phyloP scores from a whole-genome alignment of 2,888 invertebrate species.

The Hirtodrosophila cameraria region DNA sequence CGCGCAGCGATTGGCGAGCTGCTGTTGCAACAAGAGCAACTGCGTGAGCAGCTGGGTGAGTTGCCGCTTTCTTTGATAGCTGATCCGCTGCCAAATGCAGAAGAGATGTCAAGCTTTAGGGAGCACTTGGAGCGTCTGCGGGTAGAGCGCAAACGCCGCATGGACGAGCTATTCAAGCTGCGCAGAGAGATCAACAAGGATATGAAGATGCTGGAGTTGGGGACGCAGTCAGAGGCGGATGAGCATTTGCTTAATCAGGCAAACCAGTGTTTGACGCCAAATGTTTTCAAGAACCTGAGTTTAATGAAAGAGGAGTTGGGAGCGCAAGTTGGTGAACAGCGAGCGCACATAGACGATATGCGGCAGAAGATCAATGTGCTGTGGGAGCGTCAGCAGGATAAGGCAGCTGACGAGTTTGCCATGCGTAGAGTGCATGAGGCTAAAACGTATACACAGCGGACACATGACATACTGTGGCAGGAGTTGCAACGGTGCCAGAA shows the following conservation, averaged over 20 bases:
- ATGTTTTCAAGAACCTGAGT: conserved; percentile 87
- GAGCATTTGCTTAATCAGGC: conserved; percentile 83
- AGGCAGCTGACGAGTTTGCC: conserved; percentile 87
- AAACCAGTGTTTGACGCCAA: conserved; percentile 86
- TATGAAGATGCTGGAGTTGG: conserved; percentile 81
- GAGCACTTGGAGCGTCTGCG: conserved; percentile 87
- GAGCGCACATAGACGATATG: conserved; percentile 86
- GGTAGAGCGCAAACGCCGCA: conserved; percentile 86
- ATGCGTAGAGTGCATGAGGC: conserved; percentile 86
- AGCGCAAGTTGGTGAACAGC: conserved; percentile 86
- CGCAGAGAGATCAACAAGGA: conserved; percentile 83
- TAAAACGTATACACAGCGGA: conserved; percentile 73
- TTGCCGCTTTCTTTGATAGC: conserved; percentile 72
- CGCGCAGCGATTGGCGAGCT: conserved; percentile 84
- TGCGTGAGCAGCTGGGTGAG: conserved; percentile 82
- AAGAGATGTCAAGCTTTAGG: conserved; percentile 86
- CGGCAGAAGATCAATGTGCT: conserved; percentile 87
- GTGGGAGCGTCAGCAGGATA: conserved; percentile 91
- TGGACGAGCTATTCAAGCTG: conserved; percentile 80
- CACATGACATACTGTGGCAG: conserved; percentile 83
- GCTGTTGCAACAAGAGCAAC: conserved; percentile 84
- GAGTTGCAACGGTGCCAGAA: conserved; percentile 91
- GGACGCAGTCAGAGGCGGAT: conserved; percentile 71
- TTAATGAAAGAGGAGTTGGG: conserved; percentile 86
- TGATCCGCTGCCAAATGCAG: conserved; percentile 86